These are phyloP conservation scores for Plodia interpunctella DNA, from an alignment of 1,140 invertebrate species.

Conservation along the genomic window DNA sequence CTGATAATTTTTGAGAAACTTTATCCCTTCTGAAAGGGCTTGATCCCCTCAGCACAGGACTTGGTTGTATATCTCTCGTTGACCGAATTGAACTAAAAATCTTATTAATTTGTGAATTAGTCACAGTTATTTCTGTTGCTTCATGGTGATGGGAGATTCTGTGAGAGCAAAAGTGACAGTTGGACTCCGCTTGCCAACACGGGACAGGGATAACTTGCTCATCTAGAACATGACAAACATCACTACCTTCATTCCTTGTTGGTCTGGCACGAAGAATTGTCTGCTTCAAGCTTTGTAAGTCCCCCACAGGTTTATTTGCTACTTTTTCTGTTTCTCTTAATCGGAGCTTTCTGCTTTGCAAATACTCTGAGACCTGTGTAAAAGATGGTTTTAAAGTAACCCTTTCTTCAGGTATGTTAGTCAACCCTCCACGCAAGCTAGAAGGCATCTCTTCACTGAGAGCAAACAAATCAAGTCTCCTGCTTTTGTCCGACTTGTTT, in stretches of 20 bases:
- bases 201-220: slow-evolving; percentile 57
- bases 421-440: slow-evolving; percentile 44
- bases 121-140: slow-evolving; percentile 21
- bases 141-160: slow-evolving; percentile 11
- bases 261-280: slow-evolving; percentile 53
- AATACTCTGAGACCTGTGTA: slow-evolving; percentile 59
- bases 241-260: slow-evolving; percentile 51
- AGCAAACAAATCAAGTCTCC: slow-evolving; percentile 57
- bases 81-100: slow-evolving; percentile 26
- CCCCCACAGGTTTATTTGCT: slow-evolving; percentile 36
- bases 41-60: slow-evolving; percentile 23
- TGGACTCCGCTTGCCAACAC: slow-evolving; percentile 46
- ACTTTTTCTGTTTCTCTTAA: slow-evolving; percentile 37
- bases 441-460: slow-evolving; percentile 66
- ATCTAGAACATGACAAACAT: slow-evolving; percentile 57
- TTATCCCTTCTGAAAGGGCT: slow-evolving; percentile 34
- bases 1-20: slow-evolving; percentile 20
- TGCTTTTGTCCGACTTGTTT: slow-evolving; percentile 40
- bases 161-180: slow-evolving; percentile 32
- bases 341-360: slow-evolving; percentile 52
- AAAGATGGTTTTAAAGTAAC: slow-evolving; percentile 37
- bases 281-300: slow-evolving; percentile 55
- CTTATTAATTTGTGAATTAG: slow-evolving; percentile 29
- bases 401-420: slow-evolving; percentile 24
- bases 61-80: slow-evolving; percentile 16